Evolutionary conservation across 2,888 invertebrate genomes (phyloP).

Genomic region (Eudemis profundana): DNA sequence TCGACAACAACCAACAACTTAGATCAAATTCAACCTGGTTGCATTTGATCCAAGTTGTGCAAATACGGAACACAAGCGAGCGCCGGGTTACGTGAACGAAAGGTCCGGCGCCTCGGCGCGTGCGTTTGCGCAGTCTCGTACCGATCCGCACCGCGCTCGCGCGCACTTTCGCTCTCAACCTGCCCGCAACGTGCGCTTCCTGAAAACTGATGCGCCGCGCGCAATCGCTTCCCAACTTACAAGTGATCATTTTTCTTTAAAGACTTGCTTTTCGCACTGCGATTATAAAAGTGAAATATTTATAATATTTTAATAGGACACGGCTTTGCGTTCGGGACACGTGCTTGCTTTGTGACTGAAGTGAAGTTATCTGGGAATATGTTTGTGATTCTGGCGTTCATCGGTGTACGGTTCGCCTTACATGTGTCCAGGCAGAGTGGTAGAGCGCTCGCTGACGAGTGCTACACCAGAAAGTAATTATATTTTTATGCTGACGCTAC

Average conservation of each 20-base stretch:
- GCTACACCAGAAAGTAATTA: constrained; percentile 80
- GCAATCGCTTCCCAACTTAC: constrained; percentile 6
- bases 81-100: constrained; percentile 73
- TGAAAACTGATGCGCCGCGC: constrained; percentile 14
- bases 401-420: constrained; percentile 77
- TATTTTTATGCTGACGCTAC: constrained; percentile 49
- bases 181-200: constrained; percentile 53
- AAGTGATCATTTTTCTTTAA: constrained; percentile 12
- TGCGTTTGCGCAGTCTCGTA: constrained; percentile 68
- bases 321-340: constrained; percentile 8
- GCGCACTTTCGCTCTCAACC: constrained; percentile 78
- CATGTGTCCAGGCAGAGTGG: constrained; percentile 80
- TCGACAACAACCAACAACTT: neutral
- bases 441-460: constrained; percentile 78
- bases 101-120: constrained; percentile 51
- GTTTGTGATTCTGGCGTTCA: constrained; percentile 80
- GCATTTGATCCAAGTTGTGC: constrained; percentile 39
- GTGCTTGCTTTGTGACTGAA: constrained; percentile 43
- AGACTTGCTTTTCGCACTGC: constrained; percentile 1
- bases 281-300: neutral
- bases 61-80: constrained; percentile 50
- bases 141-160: constrained; percentile 69
- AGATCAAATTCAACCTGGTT: constrained; percentile 6
- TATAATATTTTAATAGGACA: neutral
- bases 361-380: constrained; percentile 64